Conservation (phyloP, 2,797 vertebrate species). For the Coilia nasus region DNA sequence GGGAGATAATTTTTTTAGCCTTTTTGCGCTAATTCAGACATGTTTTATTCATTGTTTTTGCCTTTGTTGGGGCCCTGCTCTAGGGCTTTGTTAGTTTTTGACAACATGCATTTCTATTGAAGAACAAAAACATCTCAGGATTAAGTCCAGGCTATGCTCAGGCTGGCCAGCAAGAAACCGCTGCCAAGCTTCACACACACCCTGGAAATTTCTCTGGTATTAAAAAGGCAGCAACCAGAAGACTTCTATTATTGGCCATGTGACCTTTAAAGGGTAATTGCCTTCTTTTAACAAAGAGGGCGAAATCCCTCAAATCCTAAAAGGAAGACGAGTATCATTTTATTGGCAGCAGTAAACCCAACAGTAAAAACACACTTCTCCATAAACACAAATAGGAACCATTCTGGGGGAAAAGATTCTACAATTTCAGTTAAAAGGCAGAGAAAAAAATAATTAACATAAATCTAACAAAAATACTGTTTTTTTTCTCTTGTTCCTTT, state of each 20-base stretch:
- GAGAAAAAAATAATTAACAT: constrained; percentile 35
- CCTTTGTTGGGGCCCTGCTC: background rate
- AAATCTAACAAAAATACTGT: background rate
- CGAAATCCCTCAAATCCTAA: constrained; percentile 65
- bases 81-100: background rate
- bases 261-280: constrained; percentile 83
- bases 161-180: constrained; percentile 39
- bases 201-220: constrained; percentile 58
- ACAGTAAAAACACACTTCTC: constrained; percentile 72
- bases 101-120: background rate
- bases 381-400: constrained; percentile 56
- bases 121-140: background rate
- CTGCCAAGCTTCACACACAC: constrained; percentile 33
- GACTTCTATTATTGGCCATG: constrained; percentile 71
- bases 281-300: constrained; percentile 73
- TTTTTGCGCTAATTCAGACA: background rate
- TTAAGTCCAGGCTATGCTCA: constrained; percentile 22
- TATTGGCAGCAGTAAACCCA: constrained; percentile 69
- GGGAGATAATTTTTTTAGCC: too few relatives aligned
- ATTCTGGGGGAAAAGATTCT: constrained; percentile 60
- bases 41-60: background rate
- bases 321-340: constrained; percentile 64
- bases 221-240: constrained; percentile 65
- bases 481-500: background rate
- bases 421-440: constrained; percentile 60